Evolutionary conservation across 1,140 invertebrate genomes (phyloP), one percentile per base, ranked within the genome.

Genomic region (Ooceraea biroi): DNA sequence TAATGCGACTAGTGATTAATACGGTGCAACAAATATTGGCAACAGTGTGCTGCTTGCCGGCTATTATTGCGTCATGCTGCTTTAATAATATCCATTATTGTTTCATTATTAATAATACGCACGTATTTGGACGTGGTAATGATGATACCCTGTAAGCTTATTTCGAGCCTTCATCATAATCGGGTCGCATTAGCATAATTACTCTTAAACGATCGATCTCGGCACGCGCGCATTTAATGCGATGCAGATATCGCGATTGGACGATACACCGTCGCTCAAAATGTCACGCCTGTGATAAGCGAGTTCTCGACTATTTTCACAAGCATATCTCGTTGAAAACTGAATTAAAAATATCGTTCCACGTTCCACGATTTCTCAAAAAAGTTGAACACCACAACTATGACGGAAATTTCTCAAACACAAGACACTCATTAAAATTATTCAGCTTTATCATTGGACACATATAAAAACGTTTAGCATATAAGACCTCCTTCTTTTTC

Each of bases 51-150:
- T 71, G 76, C 65, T 71, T 27, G 50, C 50, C 76, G 65, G 65
- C 76, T 80, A 71, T 80, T 80, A 80, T 80, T 80, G 76, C 76
- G 65, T 71, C 76, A 80, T 80, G 76, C 63, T 80, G 76, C 52
- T 80, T 80, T 69, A 80, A 80, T 80, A 80, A 80, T 80, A 80
- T 69, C 76, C 65, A 80, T 80, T 80, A 80, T 80, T 80, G 76
- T 80, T 80, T 80, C 76, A 80, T 80, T 80, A 80, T 80, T 80
- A 80, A 80, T 80, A 80, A 80, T 80, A 80, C 76, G 76, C 76
- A 80, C 76, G 76, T 80, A 80, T 80, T 80, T 80, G 76, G 69
- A 80, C 76, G 76, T 80, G 76, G 76, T 80, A 80, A 80, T 80
- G 76, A 80, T 80, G 76, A 80, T 69, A 80, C 65, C 52, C 65